Evolutionary conservation across 2,113 vertebrate genomes (phyloP).

Genomic region (Bettongia penicillata): DNA sequence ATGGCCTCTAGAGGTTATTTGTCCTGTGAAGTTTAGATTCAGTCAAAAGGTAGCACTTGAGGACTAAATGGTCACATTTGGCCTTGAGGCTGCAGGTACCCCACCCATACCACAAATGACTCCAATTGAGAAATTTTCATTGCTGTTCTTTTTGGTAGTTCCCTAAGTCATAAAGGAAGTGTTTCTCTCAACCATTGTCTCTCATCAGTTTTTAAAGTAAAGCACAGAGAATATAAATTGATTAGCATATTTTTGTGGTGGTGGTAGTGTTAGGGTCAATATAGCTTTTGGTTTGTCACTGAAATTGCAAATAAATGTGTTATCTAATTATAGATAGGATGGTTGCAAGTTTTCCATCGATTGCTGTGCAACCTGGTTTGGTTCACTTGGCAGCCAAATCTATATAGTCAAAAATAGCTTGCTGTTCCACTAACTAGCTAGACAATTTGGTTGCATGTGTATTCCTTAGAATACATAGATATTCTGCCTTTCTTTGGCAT

Average conservation of each 20-base stretch:
- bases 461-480: neutral
- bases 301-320: neutral
- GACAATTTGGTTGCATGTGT: neutral
- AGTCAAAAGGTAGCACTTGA: too few relatives aligned
- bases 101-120: neutral
- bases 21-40: too few relatives aligned
- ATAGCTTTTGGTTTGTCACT: neutral
- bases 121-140: constrained; percentile 19
- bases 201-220: constrained; percentile 13
- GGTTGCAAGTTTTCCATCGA: neutral
- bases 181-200: neutral
- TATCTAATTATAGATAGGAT: constrained; percentile 10
- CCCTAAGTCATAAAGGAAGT: neutral
- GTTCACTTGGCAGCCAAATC: neutral
- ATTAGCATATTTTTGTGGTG: neutral
- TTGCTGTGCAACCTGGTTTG: neutral
- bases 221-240: constrained; percentile 4
- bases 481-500: neutral
- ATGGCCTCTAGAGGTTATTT: too few relatives aligned
- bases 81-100: too few relatives aligned
- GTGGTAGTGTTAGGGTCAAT: neutral
- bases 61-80: too few relatives aligned
- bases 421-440: constrained; percentile 2
- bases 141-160: neutral
- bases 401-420: neutral